Evolutionary conservation across 2,888 invertebrate genomes (phyloP).

Genomic region (Pocota personata): DNA sequence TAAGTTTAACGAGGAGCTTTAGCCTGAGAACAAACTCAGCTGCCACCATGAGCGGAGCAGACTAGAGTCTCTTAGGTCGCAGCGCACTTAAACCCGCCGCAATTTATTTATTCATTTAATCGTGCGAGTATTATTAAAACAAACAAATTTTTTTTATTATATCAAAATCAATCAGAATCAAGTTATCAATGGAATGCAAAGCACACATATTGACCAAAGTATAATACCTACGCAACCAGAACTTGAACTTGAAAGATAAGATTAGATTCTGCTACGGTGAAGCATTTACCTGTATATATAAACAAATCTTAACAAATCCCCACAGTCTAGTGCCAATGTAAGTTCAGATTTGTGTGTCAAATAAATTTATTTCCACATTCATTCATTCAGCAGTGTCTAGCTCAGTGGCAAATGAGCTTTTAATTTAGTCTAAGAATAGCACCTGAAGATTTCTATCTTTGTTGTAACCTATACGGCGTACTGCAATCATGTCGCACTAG

Average conservation of each 20-base stretch:
- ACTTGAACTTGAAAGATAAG: slow-evolving; percentile 33
- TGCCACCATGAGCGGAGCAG: no score
- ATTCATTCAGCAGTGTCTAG: neutral
- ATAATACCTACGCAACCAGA: neutral
- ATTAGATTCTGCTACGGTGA: neutral
- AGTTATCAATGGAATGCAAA: neutral
- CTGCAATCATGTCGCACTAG: neutral
- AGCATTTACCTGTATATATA: neutral
- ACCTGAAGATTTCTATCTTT: slow-evolving; percentile 1
- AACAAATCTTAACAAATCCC: neutral
- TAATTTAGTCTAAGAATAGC: slow-evolving; percentile 30
- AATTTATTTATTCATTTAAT: no score
- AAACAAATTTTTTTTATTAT: no score
- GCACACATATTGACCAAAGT: neutral
- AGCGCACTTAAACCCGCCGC: no score
- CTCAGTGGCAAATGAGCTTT: slow-evolving; percentile 28
- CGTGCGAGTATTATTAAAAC: no score
- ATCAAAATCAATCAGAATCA: neutral
- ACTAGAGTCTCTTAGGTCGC: no score
- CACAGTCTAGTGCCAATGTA: slow-evolving; percentile 11
- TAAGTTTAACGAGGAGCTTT: no score
- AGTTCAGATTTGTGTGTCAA: neutral
- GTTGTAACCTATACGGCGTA: neutral
- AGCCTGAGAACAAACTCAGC: no score
- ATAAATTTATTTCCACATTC: neutral